Conservation (phyloP, 2,797 vertebrate genomes). For the Zalophus californianus region DNA sequence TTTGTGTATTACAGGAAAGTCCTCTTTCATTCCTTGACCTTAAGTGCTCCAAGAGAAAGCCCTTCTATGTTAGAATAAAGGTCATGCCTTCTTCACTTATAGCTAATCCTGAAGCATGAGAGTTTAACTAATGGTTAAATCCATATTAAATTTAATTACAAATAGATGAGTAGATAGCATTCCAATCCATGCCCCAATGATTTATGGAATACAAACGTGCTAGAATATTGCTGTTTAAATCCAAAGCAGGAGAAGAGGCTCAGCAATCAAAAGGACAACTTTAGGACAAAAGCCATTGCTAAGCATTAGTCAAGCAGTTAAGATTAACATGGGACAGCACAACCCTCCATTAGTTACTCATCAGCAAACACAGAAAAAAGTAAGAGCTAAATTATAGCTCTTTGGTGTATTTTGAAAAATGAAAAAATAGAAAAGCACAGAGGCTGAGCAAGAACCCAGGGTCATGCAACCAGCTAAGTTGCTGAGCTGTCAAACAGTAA, state of each 20-base stretch:
- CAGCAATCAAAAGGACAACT: constrained; percentile 53
- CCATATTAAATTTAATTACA: constrained; percentile 74
- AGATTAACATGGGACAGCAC: constrained; percentile 61
- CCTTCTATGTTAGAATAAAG: constrained; percentile 48
- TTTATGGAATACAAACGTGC: constrained; percentile 58
- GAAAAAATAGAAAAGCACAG: constrained; percentile 55
- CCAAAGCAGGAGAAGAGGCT: constrained; percentile 7
- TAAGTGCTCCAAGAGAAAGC: background rate
- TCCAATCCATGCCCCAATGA: constrained; percentile 52
- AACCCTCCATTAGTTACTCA: constrained; percentile 73
- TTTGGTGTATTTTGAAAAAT: constrained; percentile 48
- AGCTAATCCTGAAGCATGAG: constrained; percentile 5
- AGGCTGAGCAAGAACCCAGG: constrained; percentile 38
- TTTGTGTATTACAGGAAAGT: background rate
- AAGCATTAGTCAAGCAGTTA: constrained; percentile 70
- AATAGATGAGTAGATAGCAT: constrained; percentile 67
- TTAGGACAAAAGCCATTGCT: constrained; percentile 63
- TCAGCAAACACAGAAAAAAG: constrained; percentile 68
- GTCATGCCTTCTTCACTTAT: constrained; percentile 51
- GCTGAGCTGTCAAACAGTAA: constrained; percentile 35
- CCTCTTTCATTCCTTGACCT: background rate
- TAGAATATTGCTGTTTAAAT: constrained; percentile 50
- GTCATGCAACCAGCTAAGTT: background rate
- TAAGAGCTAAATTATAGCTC: constrained; percentile 35
- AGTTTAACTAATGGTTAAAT: constrained; percentile 67